These are phyloP conservation scores for Phalera bucephala DNA, from an alignment of 2,888 invertebrate species.

Conservation along the genomic window DNA sequence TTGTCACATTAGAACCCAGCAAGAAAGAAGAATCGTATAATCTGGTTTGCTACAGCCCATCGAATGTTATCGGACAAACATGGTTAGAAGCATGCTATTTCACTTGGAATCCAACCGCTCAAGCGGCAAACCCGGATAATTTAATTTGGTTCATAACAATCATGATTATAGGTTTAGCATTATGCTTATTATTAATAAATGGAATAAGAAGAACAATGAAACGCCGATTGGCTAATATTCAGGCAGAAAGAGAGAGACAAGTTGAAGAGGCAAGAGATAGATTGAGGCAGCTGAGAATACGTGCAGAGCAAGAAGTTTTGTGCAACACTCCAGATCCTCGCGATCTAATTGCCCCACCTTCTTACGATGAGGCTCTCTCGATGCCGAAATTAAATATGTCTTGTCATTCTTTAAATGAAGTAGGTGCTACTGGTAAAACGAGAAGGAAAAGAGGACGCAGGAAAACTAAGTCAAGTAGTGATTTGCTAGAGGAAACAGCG, in stretches of 20 bases:
- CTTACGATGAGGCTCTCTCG: constrained; percentile 89
- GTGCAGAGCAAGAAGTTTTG: constrained; percentile 77
- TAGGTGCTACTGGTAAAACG: constrained; percentile 68
- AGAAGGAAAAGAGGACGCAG: constrained; percentile 65
- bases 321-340: constrained; percentile 86
- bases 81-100: constrained; percentile 87
- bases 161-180: constrained; percentile 76
- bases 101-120: constrained; percentile 81
- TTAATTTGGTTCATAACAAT: constrained; percentile 84
- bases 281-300: constrained; percentile 77
- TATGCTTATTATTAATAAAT: constrained; percentile 79
- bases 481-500: constrained; percentile 73
- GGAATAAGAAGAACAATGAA: constrained; percentile 81
- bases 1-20: constrained; percentile 80
- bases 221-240: constrained; percentile 72
- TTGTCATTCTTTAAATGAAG: constrained; percentile 79
- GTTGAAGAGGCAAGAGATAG: constrained; percentile 83
- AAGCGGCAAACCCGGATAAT: constrained; percentile 64
- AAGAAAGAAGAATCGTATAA: constrained; percentile 77
- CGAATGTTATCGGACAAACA: constrained; percentile 82
- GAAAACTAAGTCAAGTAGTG: constrained; percentile 79
- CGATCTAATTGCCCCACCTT: constrained; percentile 87
- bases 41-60: constrained; percentile 86
- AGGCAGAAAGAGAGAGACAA: constrained; percentile 80
- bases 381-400: constrained; percentile 87